Base-by-base conservation (phyloP, 2,888 invertebrate species). In the Trichopoda pennipes region DNA sequence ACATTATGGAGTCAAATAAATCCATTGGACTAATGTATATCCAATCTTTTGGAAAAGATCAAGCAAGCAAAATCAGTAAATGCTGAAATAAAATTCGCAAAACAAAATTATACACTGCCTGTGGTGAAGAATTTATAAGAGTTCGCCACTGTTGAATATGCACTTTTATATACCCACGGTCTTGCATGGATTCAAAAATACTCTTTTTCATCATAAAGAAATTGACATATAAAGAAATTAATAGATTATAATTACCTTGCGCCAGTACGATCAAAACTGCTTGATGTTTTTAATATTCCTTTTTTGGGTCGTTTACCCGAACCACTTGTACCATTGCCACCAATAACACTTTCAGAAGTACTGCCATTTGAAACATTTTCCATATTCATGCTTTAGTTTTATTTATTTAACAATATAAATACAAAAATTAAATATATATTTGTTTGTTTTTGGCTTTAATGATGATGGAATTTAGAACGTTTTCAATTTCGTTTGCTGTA, bases 271-370 rank as follows among this genome's bases (percentile, higher is more conserved):
- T 98, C 98, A 90, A 98, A 96, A 92, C 98, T 98, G 86, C 97
- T 95, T 12, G 97, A 97, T 81, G 96, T 95, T 92, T 98, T 98
- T 81, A 98, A 92, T 90, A 98, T 98, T 86, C 98, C 96, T 92
- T 98, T 91, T 86, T 91, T 91, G 79, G 91, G 91, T 44, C 82
- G 79, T 61, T 82, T 82, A 38, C 79, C 79, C n/a, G 64, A 49
- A 19, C 82, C 55, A 56, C 70, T 75, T 28, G 69, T 21, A 47
- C 66, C 63, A 60, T 63, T 75, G 14, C 78, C 82, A 35, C 75
- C 61, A 23, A 51, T 68, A 47, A 72, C 68, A 17, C 49, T 23
- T 51, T 82, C 79, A 17, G 75, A n/a, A 68, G 58, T 82, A 16
- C 79, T 61, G 19, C 79, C 82, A 68, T 82, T 82, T 14, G 82